Evolutionary conservation across 2,113 vertebrate genomes (phyloP).

Genomic region (Toxotes jaculatrix): DNA sequence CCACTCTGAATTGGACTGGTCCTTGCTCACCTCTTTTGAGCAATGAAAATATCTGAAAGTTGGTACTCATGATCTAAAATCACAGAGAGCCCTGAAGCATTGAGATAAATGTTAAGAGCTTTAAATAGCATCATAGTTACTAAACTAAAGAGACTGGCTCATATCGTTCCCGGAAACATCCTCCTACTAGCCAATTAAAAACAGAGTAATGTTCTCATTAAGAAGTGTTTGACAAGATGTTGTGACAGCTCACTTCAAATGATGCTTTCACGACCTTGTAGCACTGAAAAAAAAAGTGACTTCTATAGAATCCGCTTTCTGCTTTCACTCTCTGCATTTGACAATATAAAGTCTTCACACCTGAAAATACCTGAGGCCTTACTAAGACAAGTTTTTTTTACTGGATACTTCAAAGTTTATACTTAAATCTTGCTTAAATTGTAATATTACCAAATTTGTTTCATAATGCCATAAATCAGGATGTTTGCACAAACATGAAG

Average conservation of each 20-base stretch:
- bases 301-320: conserved; percentile 37
- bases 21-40: not conserved
- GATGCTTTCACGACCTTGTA: conserved; percentile 26
- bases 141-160: conserved; percentile 17
- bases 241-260: conserved; percentile 53
- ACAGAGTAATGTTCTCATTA: conserved; percentile 39
- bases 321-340: too few species aligned
- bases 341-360: too few species aligned
- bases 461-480: too few species aligned
- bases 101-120: not conserved
- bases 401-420: too few species aligned
- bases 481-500: too few species aligned
- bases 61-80: not conserved
- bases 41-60: not conserved
- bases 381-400: too few species aligned
- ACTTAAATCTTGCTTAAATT: too few species aligned
- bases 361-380: too few species aligned
- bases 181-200: conserved; percentile 35
- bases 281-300: conserved; percentile 20
- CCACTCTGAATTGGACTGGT: not conserved
- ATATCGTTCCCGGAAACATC: conserved; percentile 29
- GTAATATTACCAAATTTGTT: too few species aligned
- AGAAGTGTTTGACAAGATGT: conserved; percentile 41
- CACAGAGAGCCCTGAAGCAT: not conserved
- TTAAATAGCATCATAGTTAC: not conserved